Conservation (phyloP, 1,140 invertebrate species). For the Pachypeltis micranthus region DNA sequence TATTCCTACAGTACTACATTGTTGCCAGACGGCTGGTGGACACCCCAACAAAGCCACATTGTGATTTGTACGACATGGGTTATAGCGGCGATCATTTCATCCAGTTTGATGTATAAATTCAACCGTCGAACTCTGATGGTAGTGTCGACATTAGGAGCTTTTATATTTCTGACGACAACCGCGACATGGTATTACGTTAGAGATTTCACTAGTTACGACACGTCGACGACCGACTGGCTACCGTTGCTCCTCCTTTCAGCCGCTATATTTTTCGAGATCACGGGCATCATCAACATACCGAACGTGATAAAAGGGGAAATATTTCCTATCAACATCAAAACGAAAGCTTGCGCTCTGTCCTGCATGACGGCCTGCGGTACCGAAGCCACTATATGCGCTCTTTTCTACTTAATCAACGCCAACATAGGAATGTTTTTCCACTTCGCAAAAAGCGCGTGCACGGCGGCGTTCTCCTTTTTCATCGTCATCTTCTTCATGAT, state of each 20-base stretch:
- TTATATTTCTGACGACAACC: conserved; percentile 19
- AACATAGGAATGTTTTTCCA: conserved; percentile 56
- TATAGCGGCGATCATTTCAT: conserved; percentile 32
- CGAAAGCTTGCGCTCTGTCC: conserved; percentile 14
- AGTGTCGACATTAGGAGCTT: conserved; percentile 27
- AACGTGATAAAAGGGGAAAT: conserved; percentile 22
- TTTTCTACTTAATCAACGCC: conserved; percentile 48
- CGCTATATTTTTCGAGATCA: conserved; percentile 12
- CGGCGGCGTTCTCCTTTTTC: conserved; percentile 37
- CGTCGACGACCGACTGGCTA: conserved; percentile 3
- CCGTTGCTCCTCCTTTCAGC: conserved; percentile 14
- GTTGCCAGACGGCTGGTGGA: conserved; percentile 38
- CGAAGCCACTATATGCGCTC: conserved; percentile 1
- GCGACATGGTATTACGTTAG: neutral
- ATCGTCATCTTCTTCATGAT: conserved; percentile 47
- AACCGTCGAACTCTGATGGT: conserved; percentile 37
- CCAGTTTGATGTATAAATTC: conserved; percentile 30
- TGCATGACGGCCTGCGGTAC: conserved; percentile 1
- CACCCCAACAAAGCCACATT: conserved; percentile 12
- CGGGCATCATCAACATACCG: conserved; percentile 21
- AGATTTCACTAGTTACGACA: neutral
- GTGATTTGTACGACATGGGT: conserved; percentile 27
- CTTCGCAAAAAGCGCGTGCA: conserved; percentile 66
- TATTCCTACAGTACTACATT: conserved; percentile 63
- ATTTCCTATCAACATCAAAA: conserved; percentile 22